Evolutionary conservation across 2,888 invertebrate species (phyloP), one percentile per base, ranked within the genome.

Genomic region (Tachystola acroxantha): DNA sequence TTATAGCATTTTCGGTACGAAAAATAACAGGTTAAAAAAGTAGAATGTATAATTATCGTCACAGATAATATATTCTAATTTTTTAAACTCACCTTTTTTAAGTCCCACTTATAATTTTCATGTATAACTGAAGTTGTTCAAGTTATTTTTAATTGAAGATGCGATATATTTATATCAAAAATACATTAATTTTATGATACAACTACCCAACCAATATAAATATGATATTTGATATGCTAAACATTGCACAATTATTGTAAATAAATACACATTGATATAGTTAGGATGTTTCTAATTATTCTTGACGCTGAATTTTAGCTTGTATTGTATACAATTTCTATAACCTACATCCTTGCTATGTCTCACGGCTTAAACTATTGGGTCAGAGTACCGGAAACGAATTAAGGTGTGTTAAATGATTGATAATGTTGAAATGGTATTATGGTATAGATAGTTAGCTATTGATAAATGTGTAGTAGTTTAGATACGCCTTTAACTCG

Each of bases 401-500:
- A 33, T 33, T 25, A 25, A 7, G 14, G 11, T 9, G 16, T 16
- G 16, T 16, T 16, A 6, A 27, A 27, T n/a, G 1, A 27, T 11
- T 43, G 41, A 46, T 24, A 24, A n/a, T 16, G 3, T 6, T 7
- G 24, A 24, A 24, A 7, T 9, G 52, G 53, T 53, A 52, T 45
- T 48, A 40, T 51, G 44, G 33, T 20, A 20, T 20, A 20, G 20
- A 20, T 20, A 20, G n/a, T n/a, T 20, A 6, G 20, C 5, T 24
- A 24, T 7, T 24, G 3, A 36, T 47, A 40, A 39, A 42, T 46
- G 46, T 46, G 34, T 34, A 37, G 45, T 53, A 49, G 42, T 39
- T 36, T 52, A 51, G 46, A 27, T 42, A 43, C 43, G 53, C 50
- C 50, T 55, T 55, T 45, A 50, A 42, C 48, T 59, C 61, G 58